A percentile compares a stretch with the other conserved stretches of the same genome.
Conservation (phyloP, 53 echinoderm and acorn worm species). For the Temnopleurus reevesii region DNA sequence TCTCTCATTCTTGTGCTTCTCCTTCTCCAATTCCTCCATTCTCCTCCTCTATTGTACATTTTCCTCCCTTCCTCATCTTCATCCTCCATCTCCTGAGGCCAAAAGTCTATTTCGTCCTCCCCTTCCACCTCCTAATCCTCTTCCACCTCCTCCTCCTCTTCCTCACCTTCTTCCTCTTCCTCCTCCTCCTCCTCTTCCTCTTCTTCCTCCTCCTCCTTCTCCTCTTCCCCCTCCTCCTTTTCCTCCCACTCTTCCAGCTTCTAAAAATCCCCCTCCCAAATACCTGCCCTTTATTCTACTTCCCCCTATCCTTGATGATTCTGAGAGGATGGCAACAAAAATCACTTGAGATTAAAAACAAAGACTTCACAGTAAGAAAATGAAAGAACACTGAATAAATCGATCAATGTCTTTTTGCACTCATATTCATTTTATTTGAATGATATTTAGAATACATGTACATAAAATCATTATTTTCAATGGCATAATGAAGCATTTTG, state of each 20-base stretch:
- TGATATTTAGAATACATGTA: background rate
- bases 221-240: background rate
- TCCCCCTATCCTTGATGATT: background rate
- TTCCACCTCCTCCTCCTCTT: background rate
- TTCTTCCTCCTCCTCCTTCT: background rate
- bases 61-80: background rate
- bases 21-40: background rate
- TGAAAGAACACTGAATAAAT: too few species aligned
- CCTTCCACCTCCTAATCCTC: background rate
- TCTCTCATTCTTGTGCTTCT: background rate
- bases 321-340: background rate
- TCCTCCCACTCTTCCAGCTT: background rate
- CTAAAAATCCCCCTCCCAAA: background rate
- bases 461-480: background rate
- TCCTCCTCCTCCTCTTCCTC: background rate
- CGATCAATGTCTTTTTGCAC: background rate
- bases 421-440: conserved; percentile 6
- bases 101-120: background rate
- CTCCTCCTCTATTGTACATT: background rate
- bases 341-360: background rate
- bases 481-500: background rate
- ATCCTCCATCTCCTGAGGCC: background rate
- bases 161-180: background rate
- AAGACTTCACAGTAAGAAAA: too few species aligned
- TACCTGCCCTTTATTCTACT: background rate